Base-by-base conservation (phyloP, 1,140 invertebrate species). In the Brachionus angularis region DNA sequence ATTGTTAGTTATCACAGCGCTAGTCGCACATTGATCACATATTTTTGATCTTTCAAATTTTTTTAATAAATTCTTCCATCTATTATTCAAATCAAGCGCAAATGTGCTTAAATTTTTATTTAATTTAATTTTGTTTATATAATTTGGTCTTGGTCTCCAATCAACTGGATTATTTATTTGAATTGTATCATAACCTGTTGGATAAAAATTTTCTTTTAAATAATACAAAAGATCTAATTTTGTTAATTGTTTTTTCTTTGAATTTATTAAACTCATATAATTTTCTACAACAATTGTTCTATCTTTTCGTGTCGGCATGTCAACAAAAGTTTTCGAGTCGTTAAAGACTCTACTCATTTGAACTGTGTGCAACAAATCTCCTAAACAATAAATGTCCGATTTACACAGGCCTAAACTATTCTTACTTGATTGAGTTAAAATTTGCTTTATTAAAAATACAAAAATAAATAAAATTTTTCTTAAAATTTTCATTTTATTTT, bases 301-400 rank as follows among this genome's bases (percentile, higher is more conserved):
- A n/a, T n/a, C n/a, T n/a, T n/a, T n/a, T 31, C 31, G 21, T 2
- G 46, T 46, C 8, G 36, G 50, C 50, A 72, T 42, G 39, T 72
- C 70, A 5, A 72, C 70, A 31, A 58, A 58, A 36, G 70, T 72
- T 21, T 72, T 72, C 3, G 70, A 72, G 31, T 72, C 70, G 16
- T 12, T 34, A 29, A 52, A 71, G 23, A 71, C 34, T 10, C 18
- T 1, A 33, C 49, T 71, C 67, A 71, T 71, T 52, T 71, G 67
- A 8, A 71, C 67, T n/a, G 34, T 36, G 33, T 71, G 67, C 36
- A 71, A 25, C 4, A 71, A 36, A 16, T 71, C 12, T 7, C 67
- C 67, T 31, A 29, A n/a, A 49, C 67, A 71, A 29, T 34, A 67
- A 21, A 67, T 34, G 16, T 50, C 47, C 4, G 62, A 67, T 18